phyloP scores from a whole-genome alignment of 2,797 vertebrate genomes.

The Enteromius treurensis region DNA sequence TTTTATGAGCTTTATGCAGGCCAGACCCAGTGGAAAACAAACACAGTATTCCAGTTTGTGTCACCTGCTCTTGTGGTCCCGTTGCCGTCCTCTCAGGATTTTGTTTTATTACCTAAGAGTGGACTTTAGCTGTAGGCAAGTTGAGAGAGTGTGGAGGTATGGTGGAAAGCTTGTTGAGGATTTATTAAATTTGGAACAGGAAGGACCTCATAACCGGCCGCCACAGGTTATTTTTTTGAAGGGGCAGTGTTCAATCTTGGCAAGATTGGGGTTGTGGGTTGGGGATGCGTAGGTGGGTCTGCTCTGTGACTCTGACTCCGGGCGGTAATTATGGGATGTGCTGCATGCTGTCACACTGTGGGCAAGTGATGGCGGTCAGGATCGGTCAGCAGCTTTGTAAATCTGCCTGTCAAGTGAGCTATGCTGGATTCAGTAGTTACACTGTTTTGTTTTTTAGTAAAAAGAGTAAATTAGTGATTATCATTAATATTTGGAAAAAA shows the following conservation, averaged over 20 bases:
- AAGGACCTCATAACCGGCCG: constrained; percentile 71
- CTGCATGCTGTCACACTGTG: constrained; percentile 47
- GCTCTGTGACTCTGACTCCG: constrained; percentile 62
- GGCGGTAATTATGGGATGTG: constrained; percentile 71
- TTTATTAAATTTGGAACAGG: constrained; percentile 78
- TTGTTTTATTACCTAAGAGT: constrained; percentile 66
- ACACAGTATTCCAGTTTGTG: constrained; percentile 49
- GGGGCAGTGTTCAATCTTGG: constrained; percentile 71
- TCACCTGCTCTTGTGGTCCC: constrained; percentile 38
- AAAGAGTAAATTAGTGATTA: neutral
- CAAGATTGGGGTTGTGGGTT: constrained; percentile 64
- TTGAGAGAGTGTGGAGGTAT: constrained; percentile 58
- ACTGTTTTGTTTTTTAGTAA: neutral
- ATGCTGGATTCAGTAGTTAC: constrained; percentile 57
- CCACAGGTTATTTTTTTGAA: constrained; percentile 70
- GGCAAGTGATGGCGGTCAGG: constrained; percentile 59
- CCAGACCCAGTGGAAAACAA: constrained; percentile 41
- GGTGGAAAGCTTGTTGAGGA: constrained; percentile 65
- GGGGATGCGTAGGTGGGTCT: constrained; percentile 49
- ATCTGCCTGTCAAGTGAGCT: constrained; percentile 67
- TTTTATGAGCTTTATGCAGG: constrained; percentile 66
- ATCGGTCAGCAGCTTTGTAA: constrained; percentile 56
- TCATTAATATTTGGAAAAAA: no score
- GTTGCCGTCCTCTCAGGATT: constrained; percentile 35
- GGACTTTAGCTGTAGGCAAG: constrained; percentile 55